Percentiles rank a stretch among this genome's conserved stretches.
Conservation (phyloP, 2,797 vertebrate genomes). For the Hippopotamyrus pictus region DNA sequence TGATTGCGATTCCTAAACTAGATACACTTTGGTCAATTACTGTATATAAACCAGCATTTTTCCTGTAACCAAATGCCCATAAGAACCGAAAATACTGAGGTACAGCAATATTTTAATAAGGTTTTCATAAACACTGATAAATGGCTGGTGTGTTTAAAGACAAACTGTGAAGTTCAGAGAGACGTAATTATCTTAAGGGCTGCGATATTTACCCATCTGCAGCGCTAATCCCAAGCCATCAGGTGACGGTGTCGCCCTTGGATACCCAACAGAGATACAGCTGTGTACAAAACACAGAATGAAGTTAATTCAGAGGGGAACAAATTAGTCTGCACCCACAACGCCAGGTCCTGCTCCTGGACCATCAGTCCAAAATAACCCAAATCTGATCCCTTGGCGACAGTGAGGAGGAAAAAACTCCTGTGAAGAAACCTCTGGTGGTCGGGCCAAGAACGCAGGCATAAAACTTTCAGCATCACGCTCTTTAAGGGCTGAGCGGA, state of each 20-base stretch:
- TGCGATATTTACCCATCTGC: neutral
- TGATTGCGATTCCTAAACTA: neutral
- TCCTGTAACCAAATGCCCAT: neutral
- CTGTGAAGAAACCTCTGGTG: slow-evolving; percentile 14
- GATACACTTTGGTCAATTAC: neutral
- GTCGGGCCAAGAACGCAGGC: slow-evolving; percentile 13
- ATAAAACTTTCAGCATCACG: slow-evolving; percentile 30
- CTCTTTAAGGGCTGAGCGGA: slow-evolving; percentile 15
- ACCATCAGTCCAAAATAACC: slow-evolving; percentile 30
- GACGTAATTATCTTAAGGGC: neutral
- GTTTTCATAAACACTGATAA: neutral
- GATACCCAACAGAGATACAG: neutral
- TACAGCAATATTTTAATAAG: neutral
- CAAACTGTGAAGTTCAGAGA: neutral
- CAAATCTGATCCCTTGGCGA: slow-evolving; percentile 25
- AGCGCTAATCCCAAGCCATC: neutral
- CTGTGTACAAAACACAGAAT: slow-evolving; percentile 2
- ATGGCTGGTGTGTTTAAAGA: slow-evolving; percentile 5
- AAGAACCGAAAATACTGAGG: neutral
- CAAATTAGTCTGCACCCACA: slow-evolving; percentile 25
- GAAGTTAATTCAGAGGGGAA: slow-evolving; percentile 24
- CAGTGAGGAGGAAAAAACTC: slow-evolving; percentile 15
- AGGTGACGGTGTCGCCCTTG: neutral
- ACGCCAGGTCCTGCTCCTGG: slow-evolving; percentile 18
- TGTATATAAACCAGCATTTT: neutral